Evolutionary conservation across 1,140 invertebrate species (phyloP).

Genomic region (Anthonomus grandis): DNA sequence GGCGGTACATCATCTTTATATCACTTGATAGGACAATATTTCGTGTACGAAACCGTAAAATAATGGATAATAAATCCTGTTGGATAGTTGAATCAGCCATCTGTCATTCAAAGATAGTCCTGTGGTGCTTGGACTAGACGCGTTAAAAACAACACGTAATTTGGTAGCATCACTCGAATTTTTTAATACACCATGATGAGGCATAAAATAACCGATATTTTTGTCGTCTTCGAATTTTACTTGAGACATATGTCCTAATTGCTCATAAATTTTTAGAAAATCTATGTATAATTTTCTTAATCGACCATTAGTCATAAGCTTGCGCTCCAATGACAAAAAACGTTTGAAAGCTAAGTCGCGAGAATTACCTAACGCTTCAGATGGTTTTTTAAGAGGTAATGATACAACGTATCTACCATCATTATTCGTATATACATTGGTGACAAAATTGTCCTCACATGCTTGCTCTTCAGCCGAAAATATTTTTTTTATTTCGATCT

Average conservation of each 20-base stretch:
- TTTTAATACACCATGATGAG: constrained; percentile 47
- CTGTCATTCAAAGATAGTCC: constrained; percentile 45
- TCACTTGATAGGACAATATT: constrained; percentile 39
- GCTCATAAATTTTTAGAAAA: constrained; percentile 17
- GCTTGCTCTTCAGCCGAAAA: too few relatives aligned
- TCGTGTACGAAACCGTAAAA: constrained; percentile 39
- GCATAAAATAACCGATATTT: constrained; percentile 42
- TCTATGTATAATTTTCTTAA: constrained; percentile 7
- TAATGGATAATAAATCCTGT: constrained; percentile 36
- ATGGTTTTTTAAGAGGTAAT: too few relatives aligned
- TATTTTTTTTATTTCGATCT: too few relatives aligned
- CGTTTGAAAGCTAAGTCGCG: too few relatives aligned
- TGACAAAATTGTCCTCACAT: too few relatives aligned
- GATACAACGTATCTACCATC: too few relatives aligned
- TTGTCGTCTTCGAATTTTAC: too few relatives aligned
- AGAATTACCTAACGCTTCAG: too few relatives aligned
- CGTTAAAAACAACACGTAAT: constrained; percentile 44
- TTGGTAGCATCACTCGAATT: constrained; percentile 23
- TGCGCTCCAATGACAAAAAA: too few relatives aligned
- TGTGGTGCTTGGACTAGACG: constrained; percentile 32
- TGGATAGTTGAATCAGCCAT: constrained; percentile 45
- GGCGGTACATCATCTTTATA: constrained; percentile 44
- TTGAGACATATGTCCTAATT: constrained; percentile 17
- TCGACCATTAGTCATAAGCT: constrained; percentile 3
- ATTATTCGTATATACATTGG: too few relatives aligned